Percentiles rank a stretch among this genome's conserved stretches.
Evolutionary conservation across 2,113 vertebrate genomes (phyloP).

Genomic region (Scartelaos histophorus): DNA sequence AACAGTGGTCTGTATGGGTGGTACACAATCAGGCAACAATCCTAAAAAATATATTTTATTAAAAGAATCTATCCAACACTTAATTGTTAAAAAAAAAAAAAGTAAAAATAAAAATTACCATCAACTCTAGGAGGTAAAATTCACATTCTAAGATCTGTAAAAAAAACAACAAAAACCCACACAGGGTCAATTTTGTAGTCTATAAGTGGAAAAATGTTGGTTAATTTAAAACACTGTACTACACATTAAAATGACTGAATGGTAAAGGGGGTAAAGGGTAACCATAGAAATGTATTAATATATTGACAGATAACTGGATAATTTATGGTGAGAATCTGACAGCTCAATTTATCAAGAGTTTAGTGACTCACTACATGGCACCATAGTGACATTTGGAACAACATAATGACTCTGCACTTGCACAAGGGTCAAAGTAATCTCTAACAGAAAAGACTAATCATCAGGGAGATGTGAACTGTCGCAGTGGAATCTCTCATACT

Average conservation of each 20-base stretch:
- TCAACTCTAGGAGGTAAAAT: constrained; percentile 98
- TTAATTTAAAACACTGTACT: background rate
- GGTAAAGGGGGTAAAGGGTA: too few relatives aligned
- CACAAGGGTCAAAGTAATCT: constrained; percentile 4
- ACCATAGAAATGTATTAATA: too few relatives aligned
- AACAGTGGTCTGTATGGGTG: constrained; percentile 97
- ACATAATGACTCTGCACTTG: background rate
- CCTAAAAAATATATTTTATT: constrained; percentile 67
- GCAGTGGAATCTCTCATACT: constrained; percentile 54
- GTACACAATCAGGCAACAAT: constrained; percentile 99
- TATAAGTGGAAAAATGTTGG: background rate
- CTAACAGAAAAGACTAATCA: constrained; percentile 47
- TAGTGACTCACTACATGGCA: constrained; percentile 38
- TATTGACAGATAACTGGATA: too few relatives aligned
- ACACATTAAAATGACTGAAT: background rate
- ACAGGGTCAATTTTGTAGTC: background rate
- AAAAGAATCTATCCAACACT: background rate
- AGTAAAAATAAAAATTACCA: constrained; percentile 89
- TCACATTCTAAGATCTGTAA: constrained; percentile 97
- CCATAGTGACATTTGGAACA: constrained; percentile 22
- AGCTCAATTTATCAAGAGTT: constrained; percentile 37
- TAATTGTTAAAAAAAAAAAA: background rate
- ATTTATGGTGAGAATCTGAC: constrained; percentile 15
- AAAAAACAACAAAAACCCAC: background rate
- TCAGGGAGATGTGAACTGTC: constrained; percentile 48